A percentile compares a stretch with the other conserved stretches of the same genome.
phyloP scores from a whole-genome alignment of 2,888 invertebrate species.

The Xestia ashworthii region DNA sequence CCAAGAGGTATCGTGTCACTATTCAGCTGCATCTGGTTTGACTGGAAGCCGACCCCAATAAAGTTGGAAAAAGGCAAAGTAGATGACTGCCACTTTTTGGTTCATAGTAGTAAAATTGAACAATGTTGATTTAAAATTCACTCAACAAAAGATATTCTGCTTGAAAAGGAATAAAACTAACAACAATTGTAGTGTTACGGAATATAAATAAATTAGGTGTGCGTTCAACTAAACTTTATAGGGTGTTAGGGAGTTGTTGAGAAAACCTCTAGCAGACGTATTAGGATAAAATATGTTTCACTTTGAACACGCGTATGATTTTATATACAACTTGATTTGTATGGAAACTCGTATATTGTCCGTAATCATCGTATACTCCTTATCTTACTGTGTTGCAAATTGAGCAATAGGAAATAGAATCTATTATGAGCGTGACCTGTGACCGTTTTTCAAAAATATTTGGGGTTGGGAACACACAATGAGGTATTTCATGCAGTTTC shows the following conservation, averaged over 20 bases:
- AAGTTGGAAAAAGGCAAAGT: neutral
- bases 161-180: constrained; percentile 14
- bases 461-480: neutral
- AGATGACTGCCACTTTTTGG: neutral
- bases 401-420: constrained; percentile 41
- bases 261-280: constrained; percentile 73
- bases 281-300: constrained; percentile 69
- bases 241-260: constrained; percentile 36
- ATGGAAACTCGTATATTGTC: neutral
- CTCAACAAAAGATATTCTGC: constrained; percentile 36
- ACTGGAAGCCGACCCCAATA: neutral
- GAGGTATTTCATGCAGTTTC: neutral
- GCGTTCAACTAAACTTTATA: constrained; percentile 32
- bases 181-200: constrained; percentile 7
- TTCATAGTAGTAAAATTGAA: neutral
- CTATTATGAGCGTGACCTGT: neutral
- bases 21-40: neutral
- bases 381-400: constrained; percentile 42
- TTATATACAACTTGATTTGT: constrained; percentile 40
- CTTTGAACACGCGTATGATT: constrained; percentile 59
- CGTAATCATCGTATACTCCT: constrained; percentile 42
- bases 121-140: constrained; percentile 1
- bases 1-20: neutral
- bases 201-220: constrained; percentile 41
- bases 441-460: neutral